phyloP scores from a whole-genome alignment of 2,888 invertebrate genomes.

The Ormyrus nitidulus region DNA sequence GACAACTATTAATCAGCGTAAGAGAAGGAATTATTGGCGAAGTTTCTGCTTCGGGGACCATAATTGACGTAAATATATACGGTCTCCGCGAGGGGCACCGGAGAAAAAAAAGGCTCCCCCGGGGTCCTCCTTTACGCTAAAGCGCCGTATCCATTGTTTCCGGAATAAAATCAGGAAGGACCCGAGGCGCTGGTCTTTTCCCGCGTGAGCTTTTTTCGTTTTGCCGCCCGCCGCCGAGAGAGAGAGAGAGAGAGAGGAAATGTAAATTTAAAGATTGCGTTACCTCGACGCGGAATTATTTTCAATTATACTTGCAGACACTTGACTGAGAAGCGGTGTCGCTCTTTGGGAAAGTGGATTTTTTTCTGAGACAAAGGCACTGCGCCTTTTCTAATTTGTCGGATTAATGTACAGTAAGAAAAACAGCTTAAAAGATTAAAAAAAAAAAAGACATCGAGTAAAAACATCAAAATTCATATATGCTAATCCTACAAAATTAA shows the following conservation, averaged over 20 bases:
- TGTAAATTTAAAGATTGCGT: slow-evolving; percentile 8
- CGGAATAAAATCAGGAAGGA: slow-evolving; percentile 24
- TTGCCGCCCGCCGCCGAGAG: no score
- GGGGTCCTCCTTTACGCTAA: slow-evolving; percentile 5
- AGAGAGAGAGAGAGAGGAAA: neutral
- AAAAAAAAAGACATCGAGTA: no score
- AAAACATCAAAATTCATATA: no score
- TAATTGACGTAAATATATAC: slow-evolving; percentile 50
- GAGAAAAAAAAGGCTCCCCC: slow-evolving; percentile 19
- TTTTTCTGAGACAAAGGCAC: no score
- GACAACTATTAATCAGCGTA: slow-evolving; percentile 43
- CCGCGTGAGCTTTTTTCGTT: neutral
- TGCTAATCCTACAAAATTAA: no score
- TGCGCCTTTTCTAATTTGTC: no score
- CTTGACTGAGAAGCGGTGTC: no score
- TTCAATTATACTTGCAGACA: no score
- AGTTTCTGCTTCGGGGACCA: slow-evolving; percentile 24
- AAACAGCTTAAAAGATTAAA: no score
- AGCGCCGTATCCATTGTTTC: slow-evolving; percentile 19
- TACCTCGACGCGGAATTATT: neutral
- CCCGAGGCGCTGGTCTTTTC: neutral
- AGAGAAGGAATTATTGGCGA: slow-evolving; percentile 43
- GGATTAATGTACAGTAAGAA: no score
- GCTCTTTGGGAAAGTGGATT: no score
- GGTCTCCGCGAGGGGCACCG: slow-evolving; percentile 11